These are phyloP conservation scores for Lasioglossum lativentre DNA, from an alignment of 2,888 invertebrate genomes.

Conservation along the genomic window DNA sequence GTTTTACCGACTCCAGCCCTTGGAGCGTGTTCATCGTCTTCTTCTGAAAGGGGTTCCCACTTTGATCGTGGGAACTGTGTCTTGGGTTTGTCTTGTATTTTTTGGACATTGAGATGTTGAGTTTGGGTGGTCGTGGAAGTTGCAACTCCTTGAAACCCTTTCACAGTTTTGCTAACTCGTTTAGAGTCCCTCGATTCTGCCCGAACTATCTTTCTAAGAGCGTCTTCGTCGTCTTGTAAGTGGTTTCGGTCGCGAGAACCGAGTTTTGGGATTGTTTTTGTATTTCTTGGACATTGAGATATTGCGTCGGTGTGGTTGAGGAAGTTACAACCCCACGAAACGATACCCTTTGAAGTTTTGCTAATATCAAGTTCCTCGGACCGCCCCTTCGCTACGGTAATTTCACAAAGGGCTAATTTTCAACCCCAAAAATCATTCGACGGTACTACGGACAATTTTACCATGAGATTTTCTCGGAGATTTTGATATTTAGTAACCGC, in stretches of 20 bases:
- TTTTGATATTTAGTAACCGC: background rate
- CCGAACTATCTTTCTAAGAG: background rate
- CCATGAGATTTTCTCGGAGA: background rate
- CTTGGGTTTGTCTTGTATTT: background rate
- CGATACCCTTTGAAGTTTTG: background rate
- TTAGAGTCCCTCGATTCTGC: background rate
- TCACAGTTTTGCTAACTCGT: background rate
- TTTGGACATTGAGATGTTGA: background rate
- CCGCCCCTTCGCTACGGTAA: background rate
- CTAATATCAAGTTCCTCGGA: background rate
- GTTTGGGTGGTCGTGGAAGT: background rate
- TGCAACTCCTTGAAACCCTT: background rate
- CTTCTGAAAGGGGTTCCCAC: no score
- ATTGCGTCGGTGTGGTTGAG: background rate
- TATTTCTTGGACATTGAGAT: background rate
- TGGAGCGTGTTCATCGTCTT: no score
- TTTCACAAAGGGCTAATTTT: background rate
- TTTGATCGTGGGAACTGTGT: background rate
- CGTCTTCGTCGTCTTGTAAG: background rate
- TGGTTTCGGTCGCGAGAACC: background rate
- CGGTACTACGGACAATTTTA: background rate
- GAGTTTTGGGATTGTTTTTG: background rate
- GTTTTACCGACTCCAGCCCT: background rate
- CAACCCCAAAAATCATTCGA: background rate
- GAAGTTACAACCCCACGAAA: background rate